Evolutionary conservation across 2,888 invertebrate species (phyloP).

Genomic region (Epirrhoe alternata): DNA sequence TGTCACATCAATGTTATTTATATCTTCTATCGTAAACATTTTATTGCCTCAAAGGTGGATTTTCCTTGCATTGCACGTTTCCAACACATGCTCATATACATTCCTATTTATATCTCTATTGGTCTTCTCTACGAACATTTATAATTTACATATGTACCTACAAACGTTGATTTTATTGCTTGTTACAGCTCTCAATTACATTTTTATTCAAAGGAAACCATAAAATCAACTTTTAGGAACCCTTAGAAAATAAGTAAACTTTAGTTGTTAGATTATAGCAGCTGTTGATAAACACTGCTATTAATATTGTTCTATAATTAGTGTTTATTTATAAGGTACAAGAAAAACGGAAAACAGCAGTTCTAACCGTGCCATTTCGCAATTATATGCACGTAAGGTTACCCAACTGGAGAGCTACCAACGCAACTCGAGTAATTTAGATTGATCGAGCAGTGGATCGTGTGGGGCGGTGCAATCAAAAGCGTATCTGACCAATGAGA

Average conservation of each 20-base stretch:
- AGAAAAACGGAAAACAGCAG: slow-evolving; percentile 34
- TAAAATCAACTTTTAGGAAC: neutral
- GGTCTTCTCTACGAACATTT: slow-evolving; percentile 24
- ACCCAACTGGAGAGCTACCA: slow-evolving; percentile 65
- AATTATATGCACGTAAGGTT: slow-evolving; percentile 56
- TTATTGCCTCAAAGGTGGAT: slow-evolving; percentile 61
- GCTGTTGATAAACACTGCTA: slow-evolving; percentile 20
- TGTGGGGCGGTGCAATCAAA: slow-evolving; percentile 83
- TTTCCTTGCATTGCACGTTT: slow-evolving; percentile 56
- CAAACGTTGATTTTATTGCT: neutral
- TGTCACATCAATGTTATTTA: slow-evolving; percentile 68
- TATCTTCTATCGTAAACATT: slow-evolving; percentile 72
- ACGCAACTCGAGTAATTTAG: slow-evolving; percentile 74
- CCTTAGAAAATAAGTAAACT: neutral
- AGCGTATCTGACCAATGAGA: slow-evolving; percentile 79
- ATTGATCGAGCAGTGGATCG: slow-evolving; percentile 81
- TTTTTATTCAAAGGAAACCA: neutral
- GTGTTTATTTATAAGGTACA: slow-evolving; percentile 31
- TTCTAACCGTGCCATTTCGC: slow-evolving; percentile 47
- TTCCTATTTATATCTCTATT: slow-evolving; percentile 53
- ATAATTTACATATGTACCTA: slow-evolving; percentile 1
- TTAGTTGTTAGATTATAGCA: slow-evolving; percentile 10
- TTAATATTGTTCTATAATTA: slow-evolving; percentile 34
- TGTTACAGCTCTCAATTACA: neutral
- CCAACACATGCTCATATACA: slow-evolving; percentile 54